These are phyloP conservation scores for Phortica variegata DNA, from an alignment of 1,140 invertebrate species.

Conservation along the genomic window DNA sequence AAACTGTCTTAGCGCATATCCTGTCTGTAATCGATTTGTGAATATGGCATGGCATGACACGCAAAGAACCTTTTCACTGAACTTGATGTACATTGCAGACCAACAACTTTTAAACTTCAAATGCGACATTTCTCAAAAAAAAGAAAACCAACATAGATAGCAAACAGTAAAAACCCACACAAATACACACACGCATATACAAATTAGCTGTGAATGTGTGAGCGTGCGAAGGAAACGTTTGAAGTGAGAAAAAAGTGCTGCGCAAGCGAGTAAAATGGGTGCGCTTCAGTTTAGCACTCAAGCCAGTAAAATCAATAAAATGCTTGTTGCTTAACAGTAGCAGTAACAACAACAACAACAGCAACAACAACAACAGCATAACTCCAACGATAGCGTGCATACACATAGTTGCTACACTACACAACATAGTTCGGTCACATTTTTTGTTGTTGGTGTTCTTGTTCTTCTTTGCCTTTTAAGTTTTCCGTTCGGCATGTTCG, in stretches of 20 bases:
- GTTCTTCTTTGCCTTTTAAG: too few relatives aligned
- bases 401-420: too few relatives aligned
- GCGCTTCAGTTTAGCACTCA: conserved; percentile 12
- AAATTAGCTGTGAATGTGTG: conserved; percentile 51
- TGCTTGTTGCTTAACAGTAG: conserved; percentile 43
- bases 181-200: conserved; percentile 16
- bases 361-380: conserved; percentile 16
- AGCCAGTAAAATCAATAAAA: conserved; percentile 53
- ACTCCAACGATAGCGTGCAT: conserved; percentile 15
- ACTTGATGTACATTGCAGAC: conserved; percentile 4
- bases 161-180: conserved; percentile 2
- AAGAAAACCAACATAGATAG: background rate
- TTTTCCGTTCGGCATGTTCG: too few relatives aligned
- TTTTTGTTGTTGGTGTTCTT: too few relatives aligned
- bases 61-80: background rate
- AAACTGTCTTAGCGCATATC: conserved; percentile 41
- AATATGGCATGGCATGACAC: conserved; percentile 23
- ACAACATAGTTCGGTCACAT: too few relatives aligned
- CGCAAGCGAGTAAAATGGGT: too few relatives aligned
- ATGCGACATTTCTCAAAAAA: background rate
- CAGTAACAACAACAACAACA: conserved; percentile 15
- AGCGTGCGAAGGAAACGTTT: conserved; percentile 32
- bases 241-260: too few relatives aligned
- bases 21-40: conserved; percentile 53
- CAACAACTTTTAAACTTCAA: conserved; percentile 9